Evolutionary conservation across 2,113 vertebrate species (phyloP), one percentile per base, ranked within the genome.

Genomic region (Emydura subglobosa): DNA sequence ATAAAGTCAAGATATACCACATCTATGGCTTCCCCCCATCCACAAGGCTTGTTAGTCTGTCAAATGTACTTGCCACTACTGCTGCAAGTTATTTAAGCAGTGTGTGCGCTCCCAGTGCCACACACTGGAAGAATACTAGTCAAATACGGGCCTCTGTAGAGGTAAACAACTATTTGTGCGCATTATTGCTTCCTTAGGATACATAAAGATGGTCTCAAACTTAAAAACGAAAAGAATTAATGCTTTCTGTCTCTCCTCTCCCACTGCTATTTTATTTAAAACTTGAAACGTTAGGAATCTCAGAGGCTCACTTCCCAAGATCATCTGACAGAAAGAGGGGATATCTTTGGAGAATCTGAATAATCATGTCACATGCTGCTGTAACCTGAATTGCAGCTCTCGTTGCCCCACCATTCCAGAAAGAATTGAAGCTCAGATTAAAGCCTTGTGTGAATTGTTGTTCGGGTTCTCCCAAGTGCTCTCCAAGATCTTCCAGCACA

Each of bases 351-450:
- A 95, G 50, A 51, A 42, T 68, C 9, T 88, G 39, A 83, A 81
- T 34, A 11, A 54, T 2, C 11, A 25, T 13, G 92, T 34, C 31
- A 3, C 27, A 78, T 25, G 39, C 42, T 54, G 42, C 84, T 97
- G 91, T 83, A 95, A 82, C 44, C 3, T 86, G 51, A 93, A 88
- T 39, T 93, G 87, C 34, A 0, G 0, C 47, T 78, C 39, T 47
- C 94, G 25, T 86, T 31, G 61, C 61, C 31, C 31, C 61, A 65
- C 7, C 12, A 80, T 3, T 50, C 76, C 72, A 31, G 34, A 92
- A 89, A 82, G 44, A 93, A 81, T n/a, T 42, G 83, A 42, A 90
- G 82, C 27, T 93, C 34, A 88, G 93, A 59, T 90, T 90, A 85
- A 96, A 96, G 57, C 42, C 54, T 31, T 42, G 39, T 6, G 7